Conservation (phyloP, 2,797 vertebrate species). For the Tiaroga cobitis region DNA sequence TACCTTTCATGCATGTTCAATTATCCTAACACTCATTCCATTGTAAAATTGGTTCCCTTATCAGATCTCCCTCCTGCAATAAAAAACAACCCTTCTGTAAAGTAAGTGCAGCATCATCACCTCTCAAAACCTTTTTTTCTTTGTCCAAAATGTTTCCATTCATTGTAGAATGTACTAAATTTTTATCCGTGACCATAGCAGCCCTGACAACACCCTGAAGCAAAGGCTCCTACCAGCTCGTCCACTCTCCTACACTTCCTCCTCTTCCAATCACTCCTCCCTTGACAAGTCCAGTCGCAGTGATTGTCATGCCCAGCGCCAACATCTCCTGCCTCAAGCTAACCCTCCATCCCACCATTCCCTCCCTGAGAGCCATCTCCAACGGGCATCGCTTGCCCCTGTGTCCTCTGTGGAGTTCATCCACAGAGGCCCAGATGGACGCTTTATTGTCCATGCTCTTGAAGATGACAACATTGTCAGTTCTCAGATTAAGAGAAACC, state of each 20-base stretch:
- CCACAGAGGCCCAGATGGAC: conserved; percentile 88
- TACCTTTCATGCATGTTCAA: conserved; percentile 11
- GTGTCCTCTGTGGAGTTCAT: conserved; percentile 84
- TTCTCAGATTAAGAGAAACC: conserved; percentile 58
- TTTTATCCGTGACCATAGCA: conserved; percentile 65
- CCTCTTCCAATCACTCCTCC: conserved; percentile 70
- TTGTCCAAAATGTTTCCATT: conserved; percentile 34
- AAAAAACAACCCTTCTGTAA: conserved; percentile 82
- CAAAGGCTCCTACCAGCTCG: conserved; percentile 83
- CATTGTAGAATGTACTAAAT: conserved; percentile 3
- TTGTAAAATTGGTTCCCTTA: conserved; percentile 62
- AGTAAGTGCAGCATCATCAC: conserved; percentile 82
- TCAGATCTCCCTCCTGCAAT: conserved; percentile 87
- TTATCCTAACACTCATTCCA: conserved; percentile 65
- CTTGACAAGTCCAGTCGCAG: conserved; percentile 68
- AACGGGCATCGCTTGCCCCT: conserved; percentile 62
- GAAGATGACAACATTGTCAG: conserved; percentile 52
- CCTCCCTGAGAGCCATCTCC: conserved; percentile 70
- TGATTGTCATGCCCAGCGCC: conserved; percentile 58
- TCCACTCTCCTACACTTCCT: conserved; percentile 68
- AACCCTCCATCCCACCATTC: conserved; percentile 55
- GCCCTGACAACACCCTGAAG: conserved; percentile 89
- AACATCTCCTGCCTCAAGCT: conserved; percentile 57
- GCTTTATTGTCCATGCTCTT: conserved; percentile 77
- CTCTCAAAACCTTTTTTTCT: not conserved